Conservation (phyloP, 2,797 vertebrate genomes). For the Arctocebus calabarensis region DNA sequence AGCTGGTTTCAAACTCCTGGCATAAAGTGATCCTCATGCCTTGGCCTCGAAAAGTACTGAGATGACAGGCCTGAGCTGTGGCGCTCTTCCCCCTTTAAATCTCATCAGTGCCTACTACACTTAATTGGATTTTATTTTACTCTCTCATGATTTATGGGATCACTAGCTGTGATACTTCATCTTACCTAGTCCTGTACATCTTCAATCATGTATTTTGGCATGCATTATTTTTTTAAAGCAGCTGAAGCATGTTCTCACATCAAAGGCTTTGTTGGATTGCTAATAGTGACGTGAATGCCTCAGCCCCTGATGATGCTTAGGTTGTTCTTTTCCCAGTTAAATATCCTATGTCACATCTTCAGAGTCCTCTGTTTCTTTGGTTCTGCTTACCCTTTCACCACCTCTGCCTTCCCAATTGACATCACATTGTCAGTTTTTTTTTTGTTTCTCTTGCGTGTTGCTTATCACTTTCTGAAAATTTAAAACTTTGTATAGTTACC, state of each 20-base stretch:
- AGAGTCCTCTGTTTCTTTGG: background rate
- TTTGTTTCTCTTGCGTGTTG: background rate
- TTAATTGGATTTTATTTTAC: conserved; percentile 34
- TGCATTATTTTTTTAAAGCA: background rate
- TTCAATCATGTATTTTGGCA: background rate
- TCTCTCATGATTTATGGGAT: background rate
- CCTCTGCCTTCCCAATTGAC: background rate
- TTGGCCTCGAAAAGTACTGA: background rate
- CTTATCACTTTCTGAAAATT: background rate
- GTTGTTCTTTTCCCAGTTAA: background rate
- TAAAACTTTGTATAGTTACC: background rate
- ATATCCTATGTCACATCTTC: background rate
- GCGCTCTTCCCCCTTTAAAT: background rate
- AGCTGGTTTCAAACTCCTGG: background rate
- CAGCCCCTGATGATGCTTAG: background rate
- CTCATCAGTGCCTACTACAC: background rate
- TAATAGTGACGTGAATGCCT: background rate
- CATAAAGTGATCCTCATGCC: too few relatives aligned
- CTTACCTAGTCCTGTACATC: background rate
- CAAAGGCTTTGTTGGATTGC: background rate
- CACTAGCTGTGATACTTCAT: background rate
- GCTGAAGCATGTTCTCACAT: background rate
- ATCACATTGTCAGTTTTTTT: background rate
- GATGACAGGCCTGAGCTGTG: background rate
- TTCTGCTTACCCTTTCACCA: background rate